Base-by-base conservation (phyloP, 2,797 vertebrate species). In the Amblyraja radiata region DNA sequence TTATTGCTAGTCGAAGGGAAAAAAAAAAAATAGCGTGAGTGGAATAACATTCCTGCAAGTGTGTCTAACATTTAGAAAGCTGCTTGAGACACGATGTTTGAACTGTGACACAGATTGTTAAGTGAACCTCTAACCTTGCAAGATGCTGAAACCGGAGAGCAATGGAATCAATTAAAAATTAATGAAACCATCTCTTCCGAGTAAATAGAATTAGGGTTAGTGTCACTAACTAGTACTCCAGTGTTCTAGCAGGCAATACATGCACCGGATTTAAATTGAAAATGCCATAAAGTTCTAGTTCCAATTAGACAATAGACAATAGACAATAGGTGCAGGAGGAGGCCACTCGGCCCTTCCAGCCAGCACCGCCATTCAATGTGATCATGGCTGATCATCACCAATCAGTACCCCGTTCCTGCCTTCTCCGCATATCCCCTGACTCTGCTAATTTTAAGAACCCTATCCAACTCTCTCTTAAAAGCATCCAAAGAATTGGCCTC, bases 111-210 rank as follows among this genome's bases (percentile, higher is more conserved):
- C 71, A 91, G 36, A 28, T 73, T 74, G 36, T 39, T 36, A 74
- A 74, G 7, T 23, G 58, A 65, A 90, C 28, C 86, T 90, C 28
- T 46, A 91, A 73, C 65, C 88, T 73, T 28, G 71, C 46, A 54
- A 73, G 36, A 73, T 16, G 71, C 25, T 91, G 71, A 73, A 74
- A 23, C 68, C 1, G 6, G 21, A 39, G 68, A 91, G 54, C 74
- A 21, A 74, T 91, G 73, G 46, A 91, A 54, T 39, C 68, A 73
- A 54, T 91, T 91, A 54, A 73, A 71, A 74, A 91, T 28, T 91
- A 74, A 10, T 74, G 21, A 23, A 54, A 73, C 71, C 28, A 21
- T 74, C 39, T 74, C 36, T 74, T 25, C 46, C 71, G 9, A 73
- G 21, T 54, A 73, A 91, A 28, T 68, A 74, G 90, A 71, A 91